phyloP scores from a whole-genome alignment of 1,140 invertebrate species.

The Metopolophium dirhodum region DNA sequence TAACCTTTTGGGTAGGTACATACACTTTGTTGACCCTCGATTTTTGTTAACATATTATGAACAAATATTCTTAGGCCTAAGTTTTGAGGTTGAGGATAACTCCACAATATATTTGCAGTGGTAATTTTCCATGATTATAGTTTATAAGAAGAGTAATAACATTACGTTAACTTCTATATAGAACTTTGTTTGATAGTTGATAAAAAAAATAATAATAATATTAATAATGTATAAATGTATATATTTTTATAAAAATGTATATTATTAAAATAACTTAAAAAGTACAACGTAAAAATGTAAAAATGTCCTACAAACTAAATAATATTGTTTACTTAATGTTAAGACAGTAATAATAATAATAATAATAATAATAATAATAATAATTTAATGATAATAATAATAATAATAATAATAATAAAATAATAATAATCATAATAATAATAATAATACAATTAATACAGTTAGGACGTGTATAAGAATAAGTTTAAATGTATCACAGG shows the following conservation, averaged over 20 bases:
- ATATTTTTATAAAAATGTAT: slow-evolving; percentile 25
- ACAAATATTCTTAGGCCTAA: too few relatives aligned
- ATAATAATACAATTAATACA: slow-evolving; percentile 48
- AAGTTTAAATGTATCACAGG: slow-evolving; percentile 55
- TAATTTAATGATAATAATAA: slow-evolving; percentile 33
- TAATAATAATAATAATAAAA: neutral
- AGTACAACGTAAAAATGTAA: slow-evolving; percentile 53
- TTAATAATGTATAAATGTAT: slow-evolving; percentile 1
- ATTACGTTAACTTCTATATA: neutral
- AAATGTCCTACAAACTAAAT: slow-evolving; percentile 55
- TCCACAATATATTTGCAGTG: neutral
- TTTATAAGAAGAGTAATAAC: neutral
- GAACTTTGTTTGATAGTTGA: neutral
- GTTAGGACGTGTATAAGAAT: slow-evolving; percentile 54
- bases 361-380: slow-evolving; percentile 40
- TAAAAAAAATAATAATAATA: slow-evolving; percentile 9
- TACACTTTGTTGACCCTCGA: too few relatives aligned
- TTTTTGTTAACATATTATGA: too few relatives aligned
- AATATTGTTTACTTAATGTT: slow-evolving; percentile 52
- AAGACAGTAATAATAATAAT: slow-evolving; percentile 42
- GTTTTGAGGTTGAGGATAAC: neutral
- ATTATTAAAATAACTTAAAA: slow-evolving; percentile 30
- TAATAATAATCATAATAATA: slow-evolving; percentile 32
- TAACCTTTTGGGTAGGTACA: too few relatives aligned
- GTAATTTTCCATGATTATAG: neutral